phyloP scores from a whole-genome alignment of 2,797 vertebrate genomes.

The Pseudocheirus occidentalis region DNA sequence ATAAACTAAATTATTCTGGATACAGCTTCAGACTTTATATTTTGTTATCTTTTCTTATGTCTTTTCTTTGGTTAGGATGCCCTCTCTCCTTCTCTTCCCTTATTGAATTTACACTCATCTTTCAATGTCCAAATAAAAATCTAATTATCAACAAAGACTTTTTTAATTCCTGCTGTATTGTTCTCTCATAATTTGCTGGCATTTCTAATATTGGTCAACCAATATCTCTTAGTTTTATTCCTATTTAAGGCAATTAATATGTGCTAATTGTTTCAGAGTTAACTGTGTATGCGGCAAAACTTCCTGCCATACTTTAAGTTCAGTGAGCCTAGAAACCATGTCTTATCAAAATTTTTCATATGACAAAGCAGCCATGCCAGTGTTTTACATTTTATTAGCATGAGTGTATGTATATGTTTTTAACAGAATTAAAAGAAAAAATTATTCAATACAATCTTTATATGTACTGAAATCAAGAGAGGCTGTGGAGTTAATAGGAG shows the following conservation, averaged over 20 bases:
- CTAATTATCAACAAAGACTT: not conserved
- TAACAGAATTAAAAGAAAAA: not conserved
- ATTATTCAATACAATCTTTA: not conserved
- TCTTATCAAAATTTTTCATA: not conserved
- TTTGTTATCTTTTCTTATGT: not conserved
- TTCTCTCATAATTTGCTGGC: not conserved
- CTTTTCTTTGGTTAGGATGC: not conserved
- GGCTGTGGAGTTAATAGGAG: not conserved
- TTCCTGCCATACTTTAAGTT: not conserved
- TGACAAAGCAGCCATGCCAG: not conserved
- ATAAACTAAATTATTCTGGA: not conserved
- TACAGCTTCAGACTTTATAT: not conserved
- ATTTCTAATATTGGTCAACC: not conserved
- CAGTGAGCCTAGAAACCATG: not conserved
- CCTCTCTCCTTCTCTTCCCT: not conserved
- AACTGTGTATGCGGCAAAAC: not conserved
- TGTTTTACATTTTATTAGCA: not conserved
- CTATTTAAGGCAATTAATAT: not conserved
- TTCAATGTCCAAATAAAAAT: not conserved
- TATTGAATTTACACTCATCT: not conserved
- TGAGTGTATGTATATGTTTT: not conserved
- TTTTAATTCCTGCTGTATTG: not conserved
- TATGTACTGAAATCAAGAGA: not conserved
- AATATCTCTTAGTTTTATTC: not conserved
- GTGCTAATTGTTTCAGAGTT: not conserved